Percentiles rank a stretch among this genome's conserved stretches.
Evolutionary conservation across 2,888 invertebrate species (phyloP).

Genomic region (Standfussiana lucernea): DNA sequence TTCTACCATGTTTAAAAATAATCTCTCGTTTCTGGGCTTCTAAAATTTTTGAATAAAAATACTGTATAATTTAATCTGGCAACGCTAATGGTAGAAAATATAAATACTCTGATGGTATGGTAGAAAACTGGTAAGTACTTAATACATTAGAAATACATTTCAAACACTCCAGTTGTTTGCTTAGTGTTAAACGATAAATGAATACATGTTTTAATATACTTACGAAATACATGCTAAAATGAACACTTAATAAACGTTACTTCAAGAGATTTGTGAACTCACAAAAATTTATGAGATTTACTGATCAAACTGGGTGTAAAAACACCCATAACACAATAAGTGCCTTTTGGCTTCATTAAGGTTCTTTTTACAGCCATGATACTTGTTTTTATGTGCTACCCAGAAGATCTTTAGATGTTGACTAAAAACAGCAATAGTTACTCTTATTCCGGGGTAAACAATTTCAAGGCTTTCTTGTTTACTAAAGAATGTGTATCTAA

Average conservation of each 20-base stretch:
- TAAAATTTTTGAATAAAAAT: conserved; percentile 25
- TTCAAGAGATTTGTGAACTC: neutral
- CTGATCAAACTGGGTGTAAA: neutral
- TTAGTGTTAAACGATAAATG: conserved; percentile 18
- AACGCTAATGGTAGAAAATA: conserved; percentile 53
- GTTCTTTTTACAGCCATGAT: neutral
- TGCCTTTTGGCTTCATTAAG: neutral
- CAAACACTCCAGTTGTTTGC: conserved; percentile 54
- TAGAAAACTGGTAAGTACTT: conserved; percentile 45
- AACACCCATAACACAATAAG: neutral
- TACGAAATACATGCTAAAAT: conserved; percentile 16
- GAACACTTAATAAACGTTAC: conserved; percentile 1
- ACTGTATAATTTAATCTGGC: conserved; percentile 41
- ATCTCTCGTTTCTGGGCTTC: conserved; percentile 6
- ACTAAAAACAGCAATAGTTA: neutral
- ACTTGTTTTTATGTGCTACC: neutral
- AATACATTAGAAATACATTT: conserved; percentile 50
- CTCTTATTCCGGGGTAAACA: neutral
- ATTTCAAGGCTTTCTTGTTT: neutral
- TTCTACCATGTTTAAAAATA: conserved; percentile 39
- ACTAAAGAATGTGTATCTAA: neutral
- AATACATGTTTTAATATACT: conserved; percentile 10
- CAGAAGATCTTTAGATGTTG: neutral
- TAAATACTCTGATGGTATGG: conserved; percentile 57
- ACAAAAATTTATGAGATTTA: neutral